Percentiles rank a stretch among this genome's conserved stretches.
These are phyloP conservation scores for Procavia capensis DNA, from an alignment of 2,113 vertebrate genomes.

Conservation along the genomic window DNA sequence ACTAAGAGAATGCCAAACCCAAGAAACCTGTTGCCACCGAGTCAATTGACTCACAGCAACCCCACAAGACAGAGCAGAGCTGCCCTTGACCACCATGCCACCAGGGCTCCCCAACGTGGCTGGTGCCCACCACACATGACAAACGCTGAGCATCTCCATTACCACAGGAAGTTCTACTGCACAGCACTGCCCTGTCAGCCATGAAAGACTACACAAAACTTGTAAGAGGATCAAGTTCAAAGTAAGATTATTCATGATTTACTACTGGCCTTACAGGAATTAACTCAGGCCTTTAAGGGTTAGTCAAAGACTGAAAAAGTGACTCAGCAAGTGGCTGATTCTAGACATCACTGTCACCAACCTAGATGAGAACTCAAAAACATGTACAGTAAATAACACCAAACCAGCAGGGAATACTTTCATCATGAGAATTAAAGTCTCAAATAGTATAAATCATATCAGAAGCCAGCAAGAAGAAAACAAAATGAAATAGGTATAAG, in stretches of 20 bases:
- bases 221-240: not conserved
- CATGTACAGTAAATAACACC: not conserved
- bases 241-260: not conserved
- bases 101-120: too few species aligned
- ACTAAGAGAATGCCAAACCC: not conserved
- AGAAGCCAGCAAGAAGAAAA: slow-evolving; percentile 15
- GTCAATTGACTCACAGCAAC: too few species aligned
- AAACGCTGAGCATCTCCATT: not conserved
- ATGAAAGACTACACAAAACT: not conserved
- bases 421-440: not conserved
- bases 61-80: too few species aligned
- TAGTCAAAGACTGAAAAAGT: not conserved
- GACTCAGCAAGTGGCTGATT: not conserved
- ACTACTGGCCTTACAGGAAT: not conserved
- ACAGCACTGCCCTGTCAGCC: not conserved
- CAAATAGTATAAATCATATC: not conserved
- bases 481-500: not conserved
- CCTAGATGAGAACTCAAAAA: not conserved
- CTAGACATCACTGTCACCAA: not conserved
- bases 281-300: not conserved
- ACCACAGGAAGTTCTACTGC: not conserved
- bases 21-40: too few species aligned
- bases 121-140: not conserved
- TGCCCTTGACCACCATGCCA: too few species aligned
- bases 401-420: not conserved